Evolutionary conservation across 1,140 invertebrate species (phyloP).

Genomic region (Drosophila lowei): DNA sequence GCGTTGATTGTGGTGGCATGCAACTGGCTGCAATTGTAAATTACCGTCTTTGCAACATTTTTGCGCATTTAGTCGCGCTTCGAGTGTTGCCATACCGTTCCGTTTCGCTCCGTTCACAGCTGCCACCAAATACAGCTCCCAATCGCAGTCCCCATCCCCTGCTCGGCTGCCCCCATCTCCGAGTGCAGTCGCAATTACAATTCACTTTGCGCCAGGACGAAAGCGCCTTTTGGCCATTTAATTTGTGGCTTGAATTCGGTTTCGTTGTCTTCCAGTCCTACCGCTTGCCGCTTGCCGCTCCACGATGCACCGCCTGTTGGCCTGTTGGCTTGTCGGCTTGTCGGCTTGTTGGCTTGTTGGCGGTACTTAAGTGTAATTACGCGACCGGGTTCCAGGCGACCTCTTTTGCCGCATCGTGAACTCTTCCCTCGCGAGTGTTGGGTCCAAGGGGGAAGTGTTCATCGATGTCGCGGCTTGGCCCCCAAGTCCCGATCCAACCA

Average conservation of each 20-base stretch:
- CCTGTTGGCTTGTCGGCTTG: constrained; percentile 49
- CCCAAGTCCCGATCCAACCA: constrained; percentile 9
- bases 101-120: constrained; percentile 54
- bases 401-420: constrained; percentile 73
- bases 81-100: constrained; percentile 64
- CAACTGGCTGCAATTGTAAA: constrained; percentile 74
- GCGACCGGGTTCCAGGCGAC: constrained; percentile 56
- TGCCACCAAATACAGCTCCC: constrained; percentile 41
- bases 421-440: constrained; percentile 35
- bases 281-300: constrained; percentile 4
- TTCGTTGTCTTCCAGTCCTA: constrained; percentile 4
- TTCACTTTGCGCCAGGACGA: constrained; percentile 80
- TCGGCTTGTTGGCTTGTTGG: constrained; percentile 64
- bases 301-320: constrained; percentile 50
- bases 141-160: too few relatives aligned
- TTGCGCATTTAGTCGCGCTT: constrained; percentile 80
- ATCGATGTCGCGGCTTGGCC: constrained; percentile 31
- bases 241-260: constrained; percentile 63
- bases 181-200: constrained; percentile 68
- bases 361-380: constrained; percentile 79
- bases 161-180: constrained; percentile 7
- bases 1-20: constrained; percentile 44
- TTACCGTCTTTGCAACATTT: constrained; percentile 80
- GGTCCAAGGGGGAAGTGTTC: constrained; percentile 12
- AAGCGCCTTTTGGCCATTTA: constrained; percentile 67